Evolutionary conservation across 2,888 invertebrate genomes (phyloP).

Genomic region (Silvanus unidentatus): DNA sequence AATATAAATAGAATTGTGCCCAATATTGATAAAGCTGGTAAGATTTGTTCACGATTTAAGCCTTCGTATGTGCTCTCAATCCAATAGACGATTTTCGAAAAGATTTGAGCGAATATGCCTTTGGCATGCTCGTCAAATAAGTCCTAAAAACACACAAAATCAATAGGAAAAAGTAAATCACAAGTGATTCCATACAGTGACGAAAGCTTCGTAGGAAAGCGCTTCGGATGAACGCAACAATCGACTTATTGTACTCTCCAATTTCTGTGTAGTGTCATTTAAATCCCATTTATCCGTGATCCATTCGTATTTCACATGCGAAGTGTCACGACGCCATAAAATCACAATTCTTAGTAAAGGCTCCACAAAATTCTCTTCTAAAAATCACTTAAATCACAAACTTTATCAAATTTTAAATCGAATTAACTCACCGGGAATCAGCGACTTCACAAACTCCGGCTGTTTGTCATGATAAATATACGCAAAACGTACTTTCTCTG

Average conservation of each 20-base stretch:
- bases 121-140: slow-evolving; percentile 73
- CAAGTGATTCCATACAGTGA: slow-evolving; percentile 53
- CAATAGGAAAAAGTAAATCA: slow-evolving; percentile 6
- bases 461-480: slow-evolving; percentile 85
- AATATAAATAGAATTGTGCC: slow-evolving; percentile 74
- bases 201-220: slow-evolving; percentile 70
- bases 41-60: slow-evolving; percentile 68
- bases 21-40: slow-evolving; percentile 72
- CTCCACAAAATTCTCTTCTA: slow-evolving; percentile 56
- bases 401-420: neutral
- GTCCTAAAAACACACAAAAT: slow-evolving; percentile 51
- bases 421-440: slow-evolving; percentile 52
- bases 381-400: slow-evolving; percentile 2
- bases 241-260: slow-evolving; percentile 67
- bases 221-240: slow-evolving; percentile 68
- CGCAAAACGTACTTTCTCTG: slow-evolving; percentile 73
- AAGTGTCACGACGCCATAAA: slow-evolving; percentile 82
- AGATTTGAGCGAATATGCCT: slow-evolving; percentile 64
- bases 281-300: slow-evolving; percentile 64
- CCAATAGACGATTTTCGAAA: slow-evolving; percentile 60
- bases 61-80: slow-evolving; percentile 67
- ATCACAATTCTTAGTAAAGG: slow-evolving; percentile 76
- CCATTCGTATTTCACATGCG: slow-evolving; percentile 90
- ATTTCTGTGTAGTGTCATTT: slow-evolving; percentile 66
- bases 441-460: slow-evolving; percentile 71